These are phyloP conservation scores for Lutjanus argentimaculatus DNA, from an alignment of 2,797 vertebrate species.

Conservation along the genomic window DNA sequence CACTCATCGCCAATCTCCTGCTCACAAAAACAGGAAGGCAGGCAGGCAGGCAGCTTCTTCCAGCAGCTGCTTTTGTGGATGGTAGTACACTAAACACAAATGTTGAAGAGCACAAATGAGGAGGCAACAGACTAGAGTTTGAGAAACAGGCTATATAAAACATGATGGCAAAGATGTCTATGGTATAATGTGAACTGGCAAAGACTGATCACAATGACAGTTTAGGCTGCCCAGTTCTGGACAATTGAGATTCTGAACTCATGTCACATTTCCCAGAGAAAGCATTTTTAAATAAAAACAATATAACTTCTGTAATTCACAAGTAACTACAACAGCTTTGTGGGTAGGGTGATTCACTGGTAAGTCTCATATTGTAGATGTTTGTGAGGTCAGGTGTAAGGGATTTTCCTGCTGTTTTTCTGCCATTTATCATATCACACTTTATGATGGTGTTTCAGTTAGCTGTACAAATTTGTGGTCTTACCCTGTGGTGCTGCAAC, in stretches of 20 bases:
- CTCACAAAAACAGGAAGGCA: slow-evolving; percentile 50
- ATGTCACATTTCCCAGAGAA: neutral
- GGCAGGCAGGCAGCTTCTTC: slow-evolving; percentile 34
- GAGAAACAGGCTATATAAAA: neutral
- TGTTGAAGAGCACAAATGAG: slow-evolving; percentile 3
- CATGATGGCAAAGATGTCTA: neutral
- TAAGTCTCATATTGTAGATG: neutral
- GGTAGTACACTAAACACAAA: slow-evolving; percentile 13
- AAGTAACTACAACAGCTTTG: too few relatives aligned
- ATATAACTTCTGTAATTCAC: neutral
- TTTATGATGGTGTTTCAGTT: neutral
- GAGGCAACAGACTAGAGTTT: neutral
- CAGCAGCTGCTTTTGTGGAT: slow-evolving; percentile 15
- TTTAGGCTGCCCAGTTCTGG: neutral
- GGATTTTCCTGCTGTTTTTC: neutral
- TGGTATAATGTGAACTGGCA: neutral
- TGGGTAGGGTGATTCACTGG: too few relatives aligned
- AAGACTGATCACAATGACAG: neutral
- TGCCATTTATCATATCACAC: neutral
- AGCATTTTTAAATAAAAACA: neutral
- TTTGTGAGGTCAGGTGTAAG: neutral
- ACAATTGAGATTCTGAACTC: neutral
- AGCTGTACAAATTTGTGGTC: neutral
- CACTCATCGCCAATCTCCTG: slow-evolving; percentile 50
- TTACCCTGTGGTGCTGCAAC: neutral